phyloP scores from a whole-genome alignment of 2,888 invertebrate species.

The Drosophila lacicola region DNA sequence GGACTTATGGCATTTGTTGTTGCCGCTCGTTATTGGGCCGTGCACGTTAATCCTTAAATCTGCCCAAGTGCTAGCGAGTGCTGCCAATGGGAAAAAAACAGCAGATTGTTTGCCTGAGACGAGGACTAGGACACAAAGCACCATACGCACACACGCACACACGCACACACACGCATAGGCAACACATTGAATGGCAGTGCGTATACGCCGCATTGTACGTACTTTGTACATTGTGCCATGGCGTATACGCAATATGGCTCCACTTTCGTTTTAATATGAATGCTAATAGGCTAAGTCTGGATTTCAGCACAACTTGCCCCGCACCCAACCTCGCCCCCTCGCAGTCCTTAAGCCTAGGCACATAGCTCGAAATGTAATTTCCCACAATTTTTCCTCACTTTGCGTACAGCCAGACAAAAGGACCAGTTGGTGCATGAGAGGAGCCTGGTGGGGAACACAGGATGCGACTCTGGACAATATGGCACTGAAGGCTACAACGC shows the following conservation, averaged over 20 bases:
- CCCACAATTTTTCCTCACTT: slow-evolving; percentile 81
- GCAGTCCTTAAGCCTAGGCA: slow-evolving; percentile 27
- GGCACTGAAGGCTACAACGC: slow-evolving; percentile 51
- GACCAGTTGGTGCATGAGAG: slow-evolving; percentile 20
- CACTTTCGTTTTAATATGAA: slow-evolving; percentile 81
- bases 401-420: slow-evolving; percentile 73
- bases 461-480: slow-evolving; percentile 65
- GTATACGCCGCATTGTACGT: slow-evolving; percentile 58
- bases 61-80: slow-evolving; percentile 73
- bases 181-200: slow-evolving; percentile 47
- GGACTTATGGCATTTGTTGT: slow-evolving; percentile 62
- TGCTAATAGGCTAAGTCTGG: slow-evolving; percentile 81
- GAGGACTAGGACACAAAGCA: slow-evolving; percentile 15
- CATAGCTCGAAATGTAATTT: slow-evolving; percentile 75
- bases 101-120: slow-evolving; percentile 67
- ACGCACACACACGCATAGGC: slow-evolving; percentile 17
- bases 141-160: background rate
- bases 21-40: slow-evolving; percentile 62
- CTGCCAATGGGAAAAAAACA: slow-evolving; percentile 44
- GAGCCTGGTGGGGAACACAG: slow-evolving; percentile 7
- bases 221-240: slow-evolving; percentile 36
- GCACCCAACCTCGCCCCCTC: background rate
- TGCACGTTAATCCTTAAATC: slow-evolving; percentile 81
- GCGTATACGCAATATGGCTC: slow-evolving; percentile 80
- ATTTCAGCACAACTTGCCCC: slow-evolving; percentile 57